Evolutionary conservation across 2,888 invertebrate species (phyloP).

Genomic region (Hipparchia semele): DNA sequence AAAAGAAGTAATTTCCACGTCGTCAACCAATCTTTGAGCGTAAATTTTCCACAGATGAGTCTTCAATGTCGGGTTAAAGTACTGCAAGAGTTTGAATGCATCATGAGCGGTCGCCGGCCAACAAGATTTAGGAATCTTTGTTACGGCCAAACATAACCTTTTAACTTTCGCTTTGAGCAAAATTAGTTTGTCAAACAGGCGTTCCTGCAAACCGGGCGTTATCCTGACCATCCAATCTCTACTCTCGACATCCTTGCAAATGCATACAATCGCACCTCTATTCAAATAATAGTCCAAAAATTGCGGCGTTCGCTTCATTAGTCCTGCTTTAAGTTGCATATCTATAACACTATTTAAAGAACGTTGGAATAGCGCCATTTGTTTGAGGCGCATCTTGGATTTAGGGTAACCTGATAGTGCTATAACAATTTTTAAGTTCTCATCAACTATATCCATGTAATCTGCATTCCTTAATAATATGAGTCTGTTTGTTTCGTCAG

Average conservation of each 20-base stretch:
- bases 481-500: constrained; percentile 66
- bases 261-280: constrained; percentile 70
- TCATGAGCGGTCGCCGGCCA: constrained; percentile 70
- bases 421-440: constrained; percentile 64
- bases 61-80: constrained; percentile 69
- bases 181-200: constrained; percentile 65
- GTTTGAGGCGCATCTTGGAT: constrained; percentile 64
- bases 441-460: constrained; percentile 68
- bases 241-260: constrained; percentile 67
- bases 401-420: constrained; percentile 71
- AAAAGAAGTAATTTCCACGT: constrained; percentile 64
- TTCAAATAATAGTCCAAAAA: constrained; percentile 73
- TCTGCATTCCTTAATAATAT: constrained; percentile 65
- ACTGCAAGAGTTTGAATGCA: constrained; percentile 70
- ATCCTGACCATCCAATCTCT: constrained; percentile 72
- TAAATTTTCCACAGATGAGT: constrained; percentile 69
- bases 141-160: constrained; percentile 64
- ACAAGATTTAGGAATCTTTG: constrained; percentile 62
- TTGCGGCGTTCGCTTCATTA: constrained; percentile 60
- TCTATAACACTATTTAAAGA: constrained; percentile 65
- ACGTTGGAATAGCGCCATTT: constrained; percentile 66
- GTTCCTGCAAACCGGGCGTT: constrained; percentile 68
- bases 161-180: constrained; percentile 66
- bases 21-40: constrained; percentile 57
- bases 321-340: constrained; percentile 68